Evolutionary conservation across 2,797 vertebrate species (phyloP), one percentile per base, ranked within the genome.

Genomic region (Cirrhinus molitorella): DNA sequence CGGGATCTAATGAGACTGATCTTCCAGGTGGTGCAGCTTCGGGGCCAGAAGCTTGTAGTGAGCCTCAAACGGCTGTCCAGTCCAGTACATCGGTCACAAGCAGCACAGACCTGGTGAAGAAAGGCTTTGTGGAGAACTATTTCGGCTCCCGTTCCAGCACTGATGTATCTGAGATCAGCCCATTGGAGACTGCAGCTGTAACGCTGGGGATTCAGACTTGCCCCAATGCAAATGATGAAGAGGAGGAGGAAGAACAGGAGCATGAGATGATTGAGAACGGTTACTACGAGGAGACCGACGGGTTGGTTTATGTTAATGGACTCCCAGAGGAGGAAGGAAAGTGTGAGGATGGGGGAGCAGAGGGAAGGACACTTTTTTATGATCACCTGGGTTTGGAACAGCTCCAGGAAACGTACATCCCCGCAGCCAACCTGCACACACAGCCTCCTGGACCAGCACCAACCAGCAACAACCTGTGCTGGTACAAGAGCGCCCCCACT

Each of bases 251-350:
- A 1, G 93, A 95, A 17, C 91, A 93, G 53, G 93, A 99, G 87
- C 95, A 96, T 23, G 96, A 97, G 85, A 98, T 98, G 97, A 96
- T 99, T 61, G 96, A 99, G 92, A 99, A 99, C 1, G 98, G 98
- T 75, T 99, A 97, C 93, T 98, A 98, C 2, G 98, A 99, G 90
- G 97, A 99, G 93, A 92, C 95, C 0, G 96, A 97, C 1, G 93
- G 94, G 31, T 92, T 92, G 4, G 90, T 93, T 78, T 91, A 94
- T 88, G 91, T 95, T 80, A 97, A 96, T 68, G 96, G 94, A 23
- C 90, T 95, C 40, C 82, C 92, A 9, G 93, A 93, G 77, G 93
- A 77, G 67, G 94, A 95, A 68, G 93, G 86, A 73, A 88, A 81
- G n/a, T 91, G 85, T 84, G 90, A 23, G 21, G 91, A 88, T 10